These are phyloP conservation scores for Meriones unguiculatus DNA, from an alignment of 2,113 vertebrate genomes.

Conservation along the genomic window DNA sequence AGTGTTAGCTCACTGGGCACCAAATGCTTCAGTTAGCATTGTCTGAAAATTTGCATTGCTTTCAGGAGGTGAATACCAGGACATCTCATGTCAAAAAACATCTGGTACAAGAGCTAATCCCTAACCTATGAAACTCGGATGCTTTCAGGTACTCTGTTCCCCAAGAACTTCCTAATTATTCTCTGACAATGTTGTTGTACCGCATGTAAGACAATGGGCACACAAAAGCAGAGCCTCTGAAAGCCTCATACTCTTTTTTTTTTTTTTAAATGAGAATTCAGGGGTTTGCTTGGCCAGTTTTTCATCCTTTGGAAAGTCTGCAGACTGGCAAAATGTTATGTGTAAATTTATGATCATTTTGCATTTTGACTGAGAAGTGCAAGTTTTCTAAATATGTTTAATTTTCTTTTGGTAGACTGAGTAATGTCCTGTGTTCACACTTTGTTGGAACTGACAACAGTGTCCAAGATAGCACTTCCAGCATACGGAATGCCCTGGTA, in stretches of 20 bases:
- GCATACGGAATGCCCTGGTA: conserved; percentile 3
- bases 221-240: conserved; percentile 10
- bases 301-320: conserved; percentile 53
- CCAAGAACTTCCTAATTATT: not conserved
- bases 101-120: not conserved
- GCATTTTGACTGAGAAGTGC: conserved; percentile 44
- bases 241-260: not conserved
- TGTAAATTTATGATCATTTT: conserved; percentile 62
- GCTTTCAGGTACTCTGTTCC: not conserved
- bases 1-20: not conserved
- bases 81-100: conserved; percentile 11
- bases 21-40: not conserved
- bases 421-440: not conserved
- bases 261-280: not conserved
- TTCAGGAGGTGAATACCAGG: not conserved
- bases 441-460: not conserved
- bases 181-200: not conserved
- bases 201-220: not conserved
- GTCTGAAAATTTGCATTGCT: not conserved
- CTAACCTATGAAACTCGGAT: not conserved
- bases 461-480: not conserved
- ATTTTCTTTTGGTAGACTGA: not conserved
- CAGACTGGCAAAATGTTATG: conserved; percentile 38
- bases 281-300: conserved; percentile 21
- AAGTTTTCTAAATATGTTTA: conserved; percentile 42